Percentiles rank a stretch among this genome's conserved stretches.
phyloP scores from a whole-genome alignment of 2,797 vertebrate genomes.

The Sphenopsis melanotis region DNA sequence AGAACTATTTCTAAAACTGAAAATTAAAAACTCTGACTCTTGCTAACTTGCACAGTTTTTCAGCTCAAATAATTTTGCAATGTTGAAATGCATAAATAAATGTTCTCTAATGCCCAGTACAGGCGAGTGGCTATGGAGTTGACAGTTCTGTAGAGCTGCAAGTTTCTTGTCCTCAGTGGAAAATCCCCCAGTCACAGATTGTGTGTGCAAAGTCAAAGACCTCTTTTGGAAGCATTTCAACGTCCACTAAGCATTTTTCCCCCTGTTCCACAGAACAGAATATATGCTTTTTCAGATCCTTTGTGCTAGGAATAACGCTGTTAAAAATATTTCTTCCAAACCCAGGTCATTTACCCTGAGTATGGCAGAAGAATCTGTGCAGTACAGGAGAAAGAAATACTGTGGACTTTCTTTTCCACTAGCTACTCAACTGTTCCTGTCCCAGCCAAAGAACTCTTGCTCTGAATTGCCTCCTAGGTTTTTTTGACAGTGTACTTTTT shows the following conservation, averaged over 20 bases:
- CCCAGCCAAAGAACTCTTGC: background rate
- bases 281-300: background rate
- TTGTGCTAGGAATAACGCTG: background rate
- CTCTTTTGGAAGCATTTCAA: background rate
- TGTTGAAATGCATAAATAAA: background rate
- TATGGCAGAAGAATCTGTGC: background rate
- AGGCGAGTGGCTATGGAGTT: background rate
- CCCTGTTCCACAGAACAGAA: background rate
- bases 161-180: background rate
- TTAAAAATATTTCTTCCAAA: background rate
- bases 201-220: background rate
- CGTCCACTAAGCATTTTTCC: background rate
- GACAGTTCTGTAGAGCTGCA: background rate
- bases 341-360: background rate
- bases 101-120: background rate
- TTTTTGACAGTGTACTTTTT: background rate
- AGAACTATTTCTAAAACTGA: background rate
- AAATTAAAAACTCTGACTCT: background rate
- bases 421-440: background rate
- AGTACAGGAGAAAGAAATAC: background rate
- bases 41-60: background rate
- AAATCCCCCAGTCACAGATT: background rate
- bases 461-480: background rate
- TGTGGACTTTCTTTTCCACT: background rate
- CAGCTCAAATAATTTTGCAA: background rate